A percentile compares a stretch with the other conserved stretches of the same genome.
phyloP scores from a whole-genome alignment of 2,113 vertebrate genomes.

The Aramus guarauna region DNA sequence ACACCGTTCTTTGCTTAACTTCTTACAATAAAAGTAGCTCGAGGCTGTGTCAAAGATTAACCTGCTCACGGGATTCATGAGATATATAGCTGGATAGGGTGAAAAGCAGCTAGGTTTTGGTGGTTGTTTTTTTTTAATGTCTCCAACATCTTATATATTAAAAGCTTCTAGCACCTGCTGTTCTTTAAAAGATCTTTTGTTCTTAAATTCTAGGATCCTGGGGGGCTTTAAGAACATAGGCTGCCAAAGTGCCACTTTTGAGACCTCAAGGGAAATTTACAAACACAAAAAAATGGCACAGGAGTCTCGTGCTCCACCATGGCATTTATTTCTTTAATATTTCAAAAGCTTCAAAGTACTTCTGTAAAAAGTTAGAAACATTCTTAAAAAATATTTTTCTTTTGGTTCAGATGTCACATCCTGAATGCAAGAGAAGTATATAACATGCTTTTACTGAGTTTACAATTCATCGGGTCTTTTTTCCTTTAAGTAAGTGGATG shows the following conservation, averaged over 20 bases:
- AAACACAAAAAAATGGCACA: background rate
- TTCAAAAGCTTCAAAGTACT: constrained; percentile 26
- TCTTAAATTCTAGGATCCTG: constrained; percentile 36
- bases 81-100: background rate
- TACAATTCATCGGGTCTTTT: background rate
- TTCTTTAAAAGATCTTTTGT: constrained; percentile 54
- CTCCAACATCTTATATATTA: constrained; percentile 1
- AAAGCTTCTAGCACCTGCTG: constrained; percentile 45
- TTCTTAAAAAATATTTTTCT: background rate
- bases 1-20: constrained; percentile 24
- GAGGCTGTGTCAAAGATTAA: constrained; percentile 62
- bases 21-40: constrained; percentile 33
- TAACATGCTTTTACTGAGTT: background rate
- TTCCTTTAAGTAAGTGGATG: background rate
- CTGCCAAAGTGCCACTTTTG: background rate
- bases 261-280: background rate
- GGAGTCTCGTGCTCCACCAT: background rate
- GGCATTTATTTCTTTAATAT: constrained; percentile 23
- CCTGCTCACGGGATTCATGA: background rate
- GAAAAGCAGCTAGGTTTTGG: background rate
- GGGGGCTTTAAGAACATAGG: constrained; percentile 16
- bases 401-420: background rate
- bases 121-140: background rate
- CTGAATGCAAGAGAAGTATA: background rate
- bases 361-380: background rate